A percentile compares a stretch with the other conserved stretches of the same genome.
Evolutionary conservation across 2,888 invertebrate species (phyloP).

Genomic region (Carpatolechia fugitivella): DNA sequence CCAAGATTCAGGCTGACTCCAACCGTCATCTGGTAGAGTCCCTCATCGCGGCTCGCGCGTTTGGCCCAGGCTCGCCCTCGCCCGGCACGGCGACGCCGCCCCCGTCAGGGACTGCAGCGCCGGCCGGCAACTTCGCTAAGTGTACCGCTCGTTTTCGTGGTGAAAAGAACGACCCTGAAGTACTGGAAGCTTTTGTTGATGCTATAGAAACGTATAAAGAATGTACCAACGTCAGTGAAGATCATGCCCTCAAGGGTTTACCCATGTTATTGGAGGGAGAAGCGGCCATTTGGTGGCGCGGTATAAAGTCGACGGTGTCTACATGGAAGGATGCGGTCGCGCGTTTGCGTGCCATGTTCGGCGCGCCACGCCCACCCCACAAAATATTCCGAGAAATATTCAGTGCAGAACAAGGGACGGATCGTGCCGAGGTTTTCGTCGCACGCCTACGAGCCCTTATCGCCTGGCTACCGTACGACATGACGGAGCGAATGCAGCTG

Average conservation of each 20-base stretch:
- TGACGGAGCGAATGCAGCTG: neutral
- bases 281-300: constrained; percentile 27
- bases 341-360: neutral
- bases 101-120: too few relatives aligned
- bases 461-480: neutral
- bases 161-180: neutral
- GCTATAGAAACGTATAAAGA: constrained; percentile 6
- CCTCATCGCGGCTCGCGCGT: too few relatives aligned
- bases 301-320: constrained; percentile 13
- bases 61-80: too few relatives aligned
- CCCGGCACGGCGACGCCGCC: too few relatives aligned
- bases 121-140: neutral
- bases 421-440: neutral
- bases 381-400: neutral
- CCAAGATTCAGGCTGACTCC: too few relatives aligned
- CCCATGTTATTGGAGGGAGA: constrained; percentile 25
- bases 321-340: constrained; percentile 11
- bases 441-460: neutral
- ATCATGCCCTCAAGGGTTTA: constrained; percentile 23
- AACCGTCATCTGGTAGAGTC: too few relatives aligned
- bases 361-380: too few relatives aligned
- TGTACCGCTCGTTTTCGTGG: neutral
- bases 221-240: constrained; percentile 22
- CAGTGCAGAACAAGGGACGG: neutral
- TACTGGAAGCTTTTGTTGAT: neutral